Evolutionary conservation across 2,113 vertebrate genomes (phyloP), one percentile per base, ranked within the genome.

Genomic region (Polypterus bichir): DNA sequence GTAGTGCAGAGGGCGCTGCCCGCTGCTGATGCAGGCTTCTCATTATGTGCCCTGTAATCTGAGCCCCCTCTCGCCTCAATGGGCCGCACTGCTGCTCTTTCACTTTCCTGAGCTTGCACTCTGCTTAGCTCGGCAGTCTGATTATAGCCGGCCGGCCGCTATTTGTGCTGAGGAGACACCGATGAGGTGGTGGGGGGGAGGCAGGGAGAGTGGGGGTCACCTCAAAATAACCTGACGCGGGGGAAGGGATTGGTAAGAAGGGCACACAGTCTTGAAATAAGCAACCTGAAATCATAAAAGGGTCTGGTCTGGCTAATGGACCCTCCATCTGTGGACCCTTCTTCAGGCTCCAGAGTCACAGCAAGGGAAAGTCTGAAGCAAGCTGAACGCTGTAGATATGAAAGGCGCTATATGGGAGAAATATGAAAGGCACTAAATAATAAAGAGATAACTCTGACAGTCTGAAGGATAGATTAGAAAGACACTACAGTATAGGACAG

Each of bases 11-110:
- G 63, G 61, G 57, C 60, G 44, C n/a, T 44, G 8, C 47, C 44
- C 68, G 56, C 62, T 75, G 73, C 73, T 73, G 71, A 73, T 75
- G 65, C 73, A 73, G 68, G 60, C 61, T 60, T 71, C 70, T 63
- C 66, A 66, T 73, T 71, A 71, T 71, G 69, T 69, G 54, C 52
- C 3, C 59, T 71, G 71, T 73, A 73, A 75, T 75, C 73, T 68
- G 71, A 75, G 71, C 71, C 66, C 57, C 66, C 59, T 48, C 47
- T 46, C 44, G 48, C 61, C 64, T 73, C 69, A 75, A 70, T 69
- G 62, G 59, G 48, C n/a, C 46, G 49, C 56, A 27, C 48, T 51
- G 54, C 62, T 46, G 51, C 61, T 49, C 49, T 47, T 59, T 53
- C 66, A 70, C 66, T 67, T 68, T 72, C 65, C 69, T 65, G 67